These are phyloP conservation scores for Acromyrmex heyeri DNA, from an alignment of 1,140 invertebrate genomes.

Conservation along the genomic window DNA sequence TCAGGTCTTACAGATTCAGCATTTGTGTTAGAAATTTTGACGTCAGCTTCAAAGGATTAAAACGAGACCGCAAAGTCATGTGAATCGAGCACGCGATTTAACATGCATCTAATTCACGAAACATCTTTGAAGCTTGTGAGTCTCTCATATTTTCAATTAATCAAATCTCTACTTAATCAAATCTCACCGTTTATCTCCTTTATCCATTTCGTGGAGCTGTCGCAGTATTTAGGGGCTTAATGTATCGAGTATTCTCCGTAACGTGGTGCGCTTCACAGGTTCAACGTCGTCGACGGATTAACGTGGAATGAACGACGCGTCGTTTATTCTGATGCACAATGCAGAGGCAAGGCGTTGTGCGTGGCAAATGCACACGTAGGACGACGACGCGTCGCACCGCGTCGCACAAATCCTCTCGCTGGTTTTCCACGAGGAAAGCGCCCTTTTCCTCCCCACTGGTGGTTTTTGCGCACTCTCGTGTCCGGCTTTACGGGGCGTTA, in stretches of 20 bases:
- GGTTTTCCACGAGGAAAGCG: slow-evolving; percentile 64
- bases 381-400: background rate
- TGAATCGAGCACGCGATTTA: background rate
- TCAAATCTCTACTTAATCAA: background rate
- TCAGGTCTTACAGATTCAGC: too few species aligned
- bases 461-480: slow-evolving; percentile 66
- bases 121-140: background rate
- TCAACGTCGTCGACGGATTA: slow-evolving; percentile 40
- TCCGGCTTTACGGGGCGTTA: slow-evolving; percentile 67
- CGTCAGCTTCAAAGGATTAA: background rate
- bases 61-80: background rate
- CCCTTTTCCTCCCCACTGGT: background rate
- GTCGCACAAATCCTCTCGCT: slow-evolving; percentile 59
- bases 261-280: background rate
- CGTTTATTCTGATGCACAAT: slow-evolving; percentile 29
- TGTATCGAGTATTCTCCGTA: background rate
- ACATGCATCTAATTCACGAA: background rate
- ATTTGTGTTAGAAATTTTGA: too few species aligned
- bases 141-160: background rate
- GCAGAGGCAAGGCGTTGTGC: slow-evolving; percentile 5
- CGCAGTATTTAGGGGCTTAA: background rate
- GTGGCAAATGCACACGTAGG: slow-evolving; percentile 40
- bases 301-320: background rate
- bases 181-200: background rate
- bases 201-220: background rate